Base-by-base conservation (phyloP, 2,888 invertebrate genomes). In the Crocallis elinguaria region DNA sequence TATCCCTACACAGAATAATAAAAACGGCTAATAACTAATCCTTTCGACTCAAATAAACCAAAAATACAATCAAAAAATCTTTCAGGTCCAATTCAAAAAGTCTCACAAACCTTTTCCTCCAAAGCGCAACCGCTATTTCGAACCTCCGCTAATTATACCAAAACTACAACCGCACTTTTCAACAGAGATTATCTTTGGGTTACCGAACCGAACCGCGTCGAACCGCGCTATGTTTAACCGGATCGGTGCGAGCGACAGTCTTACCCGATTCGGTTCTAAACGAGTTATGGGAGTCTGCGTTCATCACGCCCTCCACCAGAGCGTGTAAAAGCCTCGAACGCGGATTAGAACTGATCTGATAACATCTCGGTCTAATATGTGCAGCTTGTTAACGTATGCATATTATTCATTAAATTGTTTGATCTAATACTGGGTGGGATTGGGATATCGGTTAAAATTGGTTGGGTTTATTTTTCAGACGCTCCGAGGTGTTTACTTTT, bases 291-390 rank as follows among this genome's bases (percentile, higher is more conserved):
- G 17, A 35, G 36, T 45, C 30, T 23, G 23, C 29, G 29, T 32
- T 45, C 42, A 53, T 53, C 48, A 48, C 14, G 6, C 29, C 48
- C 53, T 48, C 33, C 53, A 29, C 2, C 37, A 48, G 53, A 48
- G 46, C 53, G 53, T 27, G 53, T 46, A 53, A 48, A 21, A 43
- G 32, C 16, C 30, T 52, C 29, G 35, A 14, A 7, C 19, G 1
- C 16, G 27, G 48, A 17, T 39, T 12, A 16, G 25, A 19, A 8
- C 11, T 12, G 30, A 12, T 25, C 25, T 39, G 25, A 41, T 38
- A 12, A 32, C 25, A 19, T 19, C 25, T 9, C 25, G 25, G n/a
- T 3, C 1, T 25, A 5, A 19, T 25, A 16, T 32, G n/a, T n/a
- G n/a, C 38, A 12, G 5, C 7, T 32, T 19, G 25, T 9, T 21